These are phyloP conservation scores for Callopanchax toddi DNA, from an alignment of 2,113 vertebrate species.

Conservation along the genomic window DNA sequence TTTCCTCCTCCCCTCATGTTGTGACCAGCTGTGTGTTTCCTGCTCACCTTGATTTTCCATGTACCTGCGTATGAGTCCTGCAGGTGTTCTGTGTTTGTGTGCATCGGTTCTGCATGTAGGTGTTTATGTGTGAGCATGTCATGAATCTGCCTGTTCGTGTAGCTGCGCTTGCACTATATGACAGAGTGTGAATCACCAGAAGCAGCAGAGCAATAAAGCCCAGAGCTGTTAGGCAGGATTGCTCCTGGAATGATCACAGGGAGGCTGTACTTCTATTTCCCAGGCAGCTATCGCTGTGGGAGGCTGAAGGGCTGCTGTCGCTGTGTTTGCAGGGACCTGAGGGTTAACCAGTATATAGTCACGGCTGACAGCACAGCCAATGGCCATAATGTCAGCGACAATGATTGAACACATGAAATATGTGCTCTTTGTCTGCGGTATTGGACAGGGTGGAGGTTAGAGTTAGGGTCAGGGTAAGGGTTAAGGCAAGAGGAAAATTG, in stretches of 20 bases:
- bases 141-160: constrained; percentile 68
- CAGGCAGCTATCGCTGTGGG: constrained; percentile 59
- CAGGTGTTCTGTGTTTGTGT: background rate
- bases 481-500: constrained; percentile 76
- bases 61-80: constrained; percentile 6
- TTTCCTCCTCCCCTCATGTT: background rate
- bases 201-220: constrained; percentile 70
- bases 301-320: constrained; percentile 49
- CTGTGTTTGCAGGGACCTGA: constrained; percentile 49
- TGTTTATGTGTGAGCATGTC: constrained; percentile 10
- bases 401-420: constrained; percentile 79
- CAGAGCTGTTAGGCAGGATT: constrained; percentile 74
- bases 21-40: constrained; percentile 11
- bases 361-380: constrained; percentile 69
- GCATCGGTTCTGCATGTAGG: background rate
- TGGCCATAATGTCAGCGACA: constrained; percentile 71
- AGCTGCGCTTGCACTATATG: constrained; percentile 69
- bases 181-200: constrained; percentile 68
- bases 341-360: constrained; percentile 63
- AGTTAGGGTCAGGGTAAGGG: constrained; percentile 69
- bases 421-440: constrained; percentile 73
- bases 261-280: constrained; percentile 61
- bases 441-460: constrained; percentile 74
- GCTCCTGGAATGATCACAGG: constrained; percentile 75
- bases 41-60: constrained; percentile 29